Evolutionary conservation across 1,140 invertebrate genomes (phyloP), one percentile per base, ranked within the genome.

Genomic region (Dendrolimus kikuchii): DNA sequence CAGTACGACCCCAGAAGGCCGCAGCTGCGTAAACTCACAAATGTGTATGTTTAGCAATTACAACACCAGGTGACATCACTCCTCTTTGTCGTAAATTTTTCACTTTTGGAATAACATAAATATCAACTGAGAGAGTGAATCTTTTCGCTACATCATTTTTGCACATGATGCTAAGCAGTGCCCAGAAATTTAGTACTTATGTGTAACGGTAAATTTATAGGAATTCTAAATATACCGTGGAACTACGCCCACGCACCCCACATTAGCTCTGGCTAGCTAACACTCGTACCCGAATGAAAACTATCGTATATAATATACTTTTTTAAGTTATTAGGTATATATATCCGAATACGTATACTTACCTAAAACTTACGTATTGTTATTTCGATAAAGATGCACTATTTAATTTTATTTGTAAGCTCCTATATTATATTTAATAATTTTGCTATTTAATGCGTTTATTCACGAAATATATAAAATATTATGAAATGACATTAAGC

Each of bases 31-130:
- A 81, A 84, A 57, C 63, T 58, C 54, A 68, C 53, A 3, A 10
- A 7, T n/a, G 58, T 70, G 57, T 58, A 57, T 68, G 52, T 64
- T 57, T 66, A 66, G 68, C 64, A 75, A 74, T 77, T 74, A 70
- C 64, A 70, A 64, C 58, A 68, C 61, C 55, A 65, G 74, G 74
- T 80, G 78, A 77, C 75, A 81, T 80, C 77, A 83, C 57, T 66
- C 51, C 51, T 49, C 7, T 63, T 38, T 44, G 56, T 55, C 46
- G 52, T 59, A 58, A 63, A 64, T 62, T 64, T 53, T 62, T 56
- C 55, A 41, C 43, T 43, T 55, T 39, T 46, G 43, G 49, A 38
- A 59, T 58, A 54, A 50, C 38, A 51, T 41, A 8, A 48, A 58
- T 52, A 8, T 46, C 49, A 53, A 49, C 46, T 52, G 23, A 23